Base-by-base conservation (phyloP, 2,888 invertebrate genomes). In the Gryllus longicercus region DNA sequence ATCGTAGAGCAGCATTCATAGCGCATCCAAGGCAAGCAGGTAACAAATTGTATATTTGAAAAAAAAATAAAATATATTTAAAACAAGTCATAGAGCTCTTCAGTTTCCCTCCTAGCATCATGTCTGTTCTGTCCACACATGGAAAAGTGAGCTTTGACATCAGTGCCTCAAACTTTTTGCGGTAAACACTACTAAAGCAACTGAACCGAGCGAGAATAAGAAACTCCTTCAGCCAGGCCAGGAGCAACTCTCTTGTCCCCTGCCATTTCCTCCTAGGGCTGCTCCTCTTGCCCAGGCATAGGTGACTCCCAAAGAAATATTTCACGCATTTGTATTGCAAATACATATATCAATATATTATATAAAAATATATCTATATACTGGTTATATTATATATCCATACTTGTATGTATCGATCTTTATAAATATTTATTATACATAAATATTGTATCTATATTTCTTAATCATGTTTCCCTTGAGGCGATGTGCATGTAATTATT, bases 121-220 rank as follows among this genome's bases (percentile, higher is more conserved):
- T 18, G 63, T 63, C 63, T 63, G 63, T 63, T 63, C 63, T 63
- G 63, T 63, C 63, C 63, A 63, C 63, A 63, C 63, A 63, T 63
- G 63, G 63, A 77, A 77, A 79, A 81, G 77, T 79, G 81, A 81
- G 81, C 81, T 81, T 81, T 81, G 79, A 79, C 75, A 81, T 50
- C 78, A 81, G 79, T 81, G 81, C 81, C 81, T 81, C 80, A 63
- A 63, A 63, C 14, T 63, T n/a, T 63, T 18, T 18, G 63, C 63
- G 63, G 63, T 63, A 18, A 63, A 63, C 63, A 63, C n/a, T 63
- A 63, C 63, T 63, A 63, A 63, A 63, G 63, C 63, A 63, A 63
- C 63, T 63, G 63, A 63, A 63, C 63, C n/a, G n/a, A 63, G 63
- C 14, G n/a, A 63, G 63, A 63, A 63, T 18, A 63, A 63, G 63